Evolutionary conservation across 2,113 vertebrate genomes (phyloP), one percentile per base, ranked within the genome.

Genomic region (Carassius auratus): DNA sequence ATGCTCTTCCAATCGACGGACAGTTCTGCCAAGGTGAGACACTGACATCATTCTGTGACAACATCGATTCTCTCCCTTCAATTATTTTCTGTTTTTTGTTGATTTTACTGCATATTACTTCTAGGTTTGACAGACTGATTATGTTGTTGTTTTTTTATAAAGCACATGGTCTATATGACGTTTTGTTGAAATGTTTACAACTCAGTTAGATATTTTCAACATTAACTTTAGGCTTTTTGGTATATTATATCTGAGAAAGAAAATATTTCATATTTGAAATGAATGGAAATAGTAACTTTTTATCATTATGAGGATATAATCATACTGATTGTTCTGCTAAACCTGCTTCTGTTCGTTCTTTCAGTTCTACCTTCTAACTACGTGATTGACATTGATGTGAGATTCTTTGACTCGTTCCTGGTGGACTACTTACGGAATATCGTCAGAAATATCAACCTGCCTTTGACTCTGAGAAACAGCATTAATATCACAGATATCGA

Each of bases 1-100:
- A 71, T 52, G 74, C 3, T 13, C 50, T 84, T 30, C 84, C 88
- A 64, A 8, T 1, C 64, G 62, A 84, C 15, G 86, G 84, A 79
- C 61, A 52, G 5, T 50, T 77, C 21, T 79, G 76, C 8, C 84
- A 80, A 81, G 15, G 79, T 81, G 42, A 68, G 38, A 62, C 33
- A 9, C 5, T 62, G 89, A 88, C 21, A 23, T 61, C 3, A 23
- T 13, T n/a, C 19, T 45, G 14, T 0, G 0, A 68, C 26, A 36
- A 4, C 30, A 36, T 69, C 14, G 36, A 8, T 69, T 69, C 8
- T 36, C 38, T 42, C 36, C 4, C 3, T 38, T 38, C 0, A 42
- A 8, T 42, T 8, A 42, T 8, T 42, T 42, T n/a, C n/a, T n/a
- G n/a, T n/a, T n/a, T n/a, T n/a, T n/a, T n/a, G n/a, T n/a, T n/a